These are phyloP conservation scores for Plecotus auritus DNA, from an alignment of 2,113 vertebrate species.

Conservation along the genomic window DNA sequence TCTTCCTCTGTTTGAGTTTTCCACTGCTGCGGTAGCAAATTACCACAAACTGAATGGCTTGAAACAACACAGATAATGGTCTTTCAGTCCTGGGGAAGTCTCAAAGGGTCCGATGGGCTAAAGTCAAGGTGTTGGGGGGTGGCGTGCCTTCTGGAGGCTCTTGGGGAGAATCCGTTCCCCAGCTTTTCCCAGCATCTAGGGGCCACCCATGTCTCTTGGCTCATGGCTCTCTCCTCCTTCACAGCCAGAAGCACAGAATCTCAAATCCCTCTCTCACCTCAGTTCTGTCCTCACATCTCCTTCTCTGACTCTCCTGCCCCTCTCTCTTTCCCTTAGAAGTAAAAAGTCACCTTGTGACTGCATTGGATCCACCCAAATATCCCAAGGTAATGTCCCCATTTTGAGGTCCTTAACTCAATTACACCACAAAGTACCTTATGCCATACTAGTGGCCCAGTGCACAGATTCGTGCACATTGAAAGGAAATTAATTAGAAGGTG, in stretches of 20 bases:
- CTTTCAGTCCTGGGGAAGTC: not conserved
- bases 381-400: not conserved
- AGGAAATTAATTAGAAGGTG: too few species aligned
- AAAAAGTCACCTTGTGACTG: not conserved
- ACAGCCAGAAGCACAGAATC: not conserved
- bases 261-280: not conserved
- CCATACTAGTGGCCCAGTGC: too few species aligned
- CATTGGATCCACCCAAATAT: not conserved
- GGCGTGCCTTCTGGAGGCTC: rapidly evolving
- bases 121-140: not conserved
- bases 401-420: not conserved
- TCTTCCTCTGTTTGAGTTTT: not conserved
- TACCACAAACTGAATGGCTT: not conserved
- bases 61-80: rapidly evolving
- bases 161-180: rapidly evolving
- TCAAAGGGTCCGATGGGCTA: not conserved
- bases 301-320: not conserved
- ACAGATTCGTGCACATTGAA: too few species aligned
- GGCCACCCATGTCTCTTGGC: not conserved
- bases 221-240: not conserved
- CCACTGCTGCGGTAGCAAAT: not conserved
- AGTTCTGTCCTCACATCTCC: not conserved
- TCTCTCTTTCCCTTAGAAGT: not conserved
- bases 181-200: too few species aligned
- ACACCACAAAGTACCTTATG: not conserved